Evolutionary conservation across 2,888 invertebrate genomes (phyloP), one percentile per base, ranked within the genome.

Genomic region (Eugnorisma glareosa): DNA sequence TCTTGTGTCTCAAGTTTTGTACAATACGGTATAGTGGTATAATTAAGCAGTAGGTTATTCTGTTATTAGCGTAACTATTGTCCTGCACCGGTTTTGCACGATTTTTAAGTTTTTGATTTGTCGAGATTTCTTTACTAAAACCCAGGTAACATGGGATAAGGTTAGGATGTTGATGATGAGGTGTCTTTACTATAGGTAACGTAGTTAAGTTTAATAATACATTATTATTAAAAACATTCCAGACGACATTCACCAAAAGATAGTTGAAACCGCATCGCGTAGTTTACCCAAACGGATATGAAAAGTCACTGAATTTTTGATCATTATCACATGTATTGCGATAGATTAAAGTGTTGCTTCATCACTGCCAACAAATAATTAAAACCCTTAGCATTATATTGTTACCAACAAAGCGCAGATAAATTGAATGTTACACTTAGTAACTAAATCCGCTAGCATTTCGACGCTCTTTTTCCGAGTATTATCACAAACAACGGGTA

Each of bases 401-500:
- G n/a, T 13, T 13, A 54, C n/a, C n/a, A n/a, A n/a, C 11, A 54
- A 54, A 54, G 11, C 54, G 4, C 51, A 54, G 5, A 54, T n/a
- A n/a, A 54, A 28, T 31, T 57, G 0, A 4, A n/a, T 48, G 1
- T n/a, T 8, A 24, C 51, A 28, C 35, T 21, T 28, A 59, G 11
- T 21, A 48, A n/a, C 15, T 13, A 48, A 61, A 61, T 67, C 28
- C 15, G 10, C 15, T 21, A 28, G 15, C 1, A 48, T 63, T 63
- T 48, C 24, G 48, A 54, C 24, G 18, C 18, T 13, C 24, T 31
- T 68, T 64, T 70, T n/a, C 37, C 1, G 7, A 61, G 28, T 31
- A 77, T 54, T 61, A 75, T 35, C 45, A 24, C 61, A n/a, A 28
- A 61, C 31, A 67, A 3, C 18, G 18, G 7, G 18, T 51, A 67